Conservation (phyloP, 1,140 invertebrate species). For the Drosophila equinoxialis region DNA sequence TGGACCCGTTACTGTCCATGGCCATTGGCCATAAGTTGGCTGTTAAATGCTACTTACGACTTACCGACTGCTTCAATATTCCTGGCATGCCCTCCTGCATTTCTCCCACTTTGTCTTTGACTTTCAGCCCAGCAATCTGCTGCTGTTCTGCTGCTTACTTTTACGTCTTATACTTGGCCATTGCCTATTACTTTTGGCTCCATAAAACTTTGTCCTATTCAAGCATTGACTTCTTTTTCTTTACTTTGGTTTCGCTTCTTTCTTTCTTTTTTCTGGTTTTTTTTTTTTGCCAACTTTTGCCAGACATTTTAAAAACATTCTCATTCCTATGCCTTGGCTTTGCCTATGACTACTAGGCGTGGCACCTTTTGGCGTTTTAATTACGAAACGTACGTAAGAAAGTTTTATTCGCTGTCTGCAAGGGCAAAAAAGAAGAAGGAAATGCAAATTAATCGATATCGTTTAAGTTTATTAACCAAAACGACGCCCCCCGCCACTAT, state of each 20-base stretch:
- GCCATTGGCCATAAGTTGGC: conserved; percentile 71
- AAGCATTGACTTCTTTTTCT: conserved; percentile 69
- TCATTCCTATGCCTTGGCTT: background rate
- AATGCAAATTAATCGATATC: conserved; percentile 81
- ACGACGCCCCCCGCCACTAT: conserved; percentile 30
- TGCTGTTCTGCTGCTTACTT: conserved; percentile 3
- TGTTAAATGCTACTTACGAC: conserved; percentile 79
- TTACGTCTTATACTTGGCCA: conserved; percentile 28
- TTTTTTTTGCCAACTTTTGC: conserved; percentile 53
- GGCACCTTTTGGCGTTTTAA: conserved; percentile 80
- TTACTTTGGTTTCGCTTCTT: conserved; percentile 48
- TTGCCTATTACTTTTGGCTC: conserved; percentile 77
- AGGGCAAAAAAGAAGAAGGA: conserved; percentile 35
- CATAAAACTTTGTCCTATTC: conserved; percentile 79
- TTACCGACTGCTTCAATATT: conserved; percentile 67
- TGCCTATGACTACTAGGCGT: conserved; percentile 49
- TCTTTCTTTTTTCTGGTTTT: conserved; percentile 13
- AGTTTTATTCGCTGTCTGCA: conserved; percentile 44
- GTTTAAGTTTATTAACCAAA: conserved; percentile 62
- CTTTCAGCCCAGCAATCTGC: conserved; percentile 5
- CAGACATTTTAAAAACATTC: conserved; percentile 65
- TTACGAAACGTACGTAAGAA: conserved; percentile 60
- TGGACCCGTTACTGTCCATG: conserved; percentile 29
- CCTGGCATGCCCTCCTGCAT: conserved; percentile 10
- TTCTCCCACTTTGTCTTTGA: background rate